A percentile compares a stretch with the other conserved stretches of the same genome.
phyloP scores from a whole-genome alignment of 2,797 vertebrate genomes.

The Leuciscus waleckii region DNA sequence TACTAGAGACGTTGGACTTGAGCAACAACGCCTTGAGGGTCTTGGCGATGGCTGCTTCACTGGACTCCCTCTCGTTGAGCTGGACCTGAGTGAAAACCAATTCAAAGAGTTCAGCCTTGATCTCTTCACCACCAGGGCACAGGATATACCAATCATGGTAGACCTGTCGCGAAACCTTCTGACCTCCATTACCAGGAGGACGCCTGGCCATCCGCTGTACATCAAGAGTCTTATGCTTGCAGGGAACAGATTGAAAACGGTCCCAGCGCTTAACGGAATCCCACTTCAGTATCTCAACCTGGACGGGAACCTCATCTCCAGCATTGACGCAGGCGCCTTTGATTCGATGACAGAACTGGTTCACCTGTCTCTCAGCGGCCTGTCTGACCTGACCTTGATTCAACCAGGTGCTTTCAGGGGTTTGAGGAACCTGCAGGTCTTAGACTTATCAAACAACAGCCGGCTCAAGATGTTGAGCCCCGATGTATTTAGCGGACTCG shows the following conservation, averaged over 20 bases:
- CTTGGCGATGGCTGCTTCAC: slow-evolving; percentile 84
- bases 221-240: slow-evolving; percentile 90
- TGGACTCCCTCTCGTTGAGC: slow-evolving; percentile 86
- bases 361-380: slow-evolving; percentile 86
- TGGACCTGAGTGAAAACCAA: slow-evolving; percentile 91
- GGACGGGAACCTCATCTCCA: slow-evolving; percentile 85
- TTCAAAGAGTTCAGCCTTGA: slow-evolving; percentile 84
- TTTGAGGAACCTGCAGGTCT: slow-evolving; percentile 85
- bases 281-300: slow-evolving; percentile 89
- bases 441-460: slow-evolving; percentile 90
- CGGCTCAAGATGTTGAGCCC: slow-evolving; percentile 78
- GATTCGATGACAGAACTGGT: slow-evolving; percentile 83
- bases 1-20: slow-evolving; percentile 95
- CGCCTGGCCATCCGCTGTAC: slow-evolving; percentile 68
- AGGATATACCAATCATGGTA: slow-evolving; percentile 83
- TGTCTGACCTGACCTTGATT: slow-evolving; percentile 78
- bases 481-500: slow-evolving; percentile 84
- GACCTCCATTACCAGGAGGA: slow-evolving; percentile 67
- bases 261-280: slow-evolving; percentile 83
- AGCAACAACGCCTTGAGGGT: slow-evolving; percentile 88
- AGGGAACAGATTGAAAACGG: slow-evolving; percentile 79
- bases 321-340: slow-evolving; percentile 81
- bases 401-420: slow-evolving; percentile 81
- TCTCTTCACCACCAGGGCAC: slow-evolving; percentile 82
- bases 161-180: slow-evolving; percentile 91